Evolutionary conservation across 2,888 invertebrate genomes (phyloP).

Genomic region (Neria commutata): DNA sequence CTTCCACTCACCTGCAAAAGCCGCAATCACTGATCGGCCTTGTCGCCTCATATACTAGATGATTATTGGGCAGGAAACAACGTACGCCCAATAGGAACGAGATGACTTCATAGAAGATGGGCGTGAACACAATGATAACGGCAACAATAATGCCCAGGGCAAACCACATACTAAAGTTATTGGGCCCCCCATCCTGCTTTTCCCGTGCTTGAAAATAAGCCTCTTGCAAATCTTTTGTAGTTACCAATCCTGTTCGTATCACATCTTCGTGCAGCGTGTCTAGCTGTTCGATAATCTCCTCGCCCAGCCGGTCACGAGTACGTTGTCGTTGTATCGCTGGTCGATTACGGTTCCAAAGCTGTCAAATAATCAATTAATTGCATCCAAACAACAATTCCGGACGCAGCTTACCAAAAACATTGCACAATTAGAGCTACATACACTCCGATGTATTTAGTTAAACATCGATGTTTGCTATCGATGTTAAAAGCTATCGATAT

Average conservation of each 20-base stretch:
- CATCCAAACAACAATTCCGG: constrained; percentile 2
- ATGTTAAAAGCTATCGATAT: too few relatives aligned
- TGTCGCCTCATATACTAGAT: constrained; percentile 85
- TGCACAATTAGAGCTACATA: too few relatives aligned
- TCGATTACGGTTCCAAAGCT: constrained; percentile 57
- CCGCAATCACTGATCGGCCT: constrained; percentile 81
- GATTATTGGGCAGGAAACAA: constrained; percentile 83
- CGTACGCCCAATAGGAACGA: constrained; percentile 66
- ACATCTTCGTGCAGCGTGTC: constrained; percentile 54
- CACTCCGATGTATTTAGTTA: too few relatives aligned
- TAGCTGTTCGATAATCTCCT: constrained; percentile 48
- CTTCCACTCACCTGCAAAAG: constrained; percentile 69
- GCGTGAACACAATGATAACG: constrained; percentile 57
- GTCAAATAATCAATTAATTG: not conserved
- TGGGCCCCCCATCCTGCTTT: constrained; percentile 42
- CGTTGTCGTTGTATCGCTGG: too few relatives aligned
- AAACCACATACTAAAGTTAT: constrained; percentile 53
- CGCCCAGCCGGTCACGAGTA: constrained; percentile 46
- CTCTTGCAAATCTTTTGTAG: constrained; percentile 51
- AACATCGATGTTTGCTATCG: too few relatives aligned
- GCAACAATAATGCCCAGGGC: constrained; percentile 53
- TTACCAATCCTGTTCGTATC: constrained; percentile 53
- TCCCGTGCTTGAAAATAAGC: constrained; percentile 54
- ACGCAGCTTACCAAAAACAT: constrained; percentile 45
- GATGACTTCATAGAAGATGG: constrained; percentile 56